Conservation (phyloP, 2,113 vertebrate genomes). For the Plectropomus leopardus region DNA sequence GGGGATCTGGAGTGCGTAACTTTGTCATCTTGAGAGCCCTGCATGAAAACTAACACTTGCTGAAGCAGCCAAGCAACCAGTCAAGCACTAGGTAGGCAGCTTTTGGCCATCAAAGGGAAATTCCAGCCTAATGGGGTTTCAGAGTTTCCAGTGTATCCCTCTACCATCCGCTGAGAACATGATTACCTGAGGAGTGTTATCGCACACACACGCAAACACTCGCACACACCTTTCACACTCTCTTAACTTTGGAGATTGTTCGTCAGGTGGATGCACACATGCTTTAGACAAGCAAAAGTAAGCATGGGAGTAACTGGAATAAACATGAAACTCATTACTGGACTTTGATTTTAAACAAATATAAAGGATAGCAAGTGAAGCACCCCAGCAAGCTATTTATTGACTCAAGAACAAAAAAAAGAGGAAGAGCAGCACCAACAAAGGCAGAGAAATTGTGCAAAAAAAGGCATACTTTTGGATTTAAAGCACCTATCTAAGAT, state of each 20-base stretch:
- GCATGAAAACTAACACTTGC: conserved; percentile 81
- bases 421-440: conserved; percentile 66
- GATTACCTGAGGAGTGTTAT: conserved; percentile 67
- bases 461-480: conserved; percentile 85
- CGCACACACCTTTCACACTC: conserved; percentile 52
- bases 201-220: conserved; percentile 28
- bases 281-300: conserved; percentile 41
- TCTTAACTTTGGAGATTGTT: conserved; percentile 55
- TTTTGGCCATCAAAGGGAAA: conserved; percentile 76
- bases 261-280: conserved; percentile 54
- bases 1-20: conserved; percentile 79
- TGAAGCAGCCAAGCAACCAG: conserved; percentile 70
- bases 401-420: conserved; percentile 53
- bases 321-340: conserved; percentile 44
- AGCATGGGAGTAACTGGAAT: conserved; percentile 35
- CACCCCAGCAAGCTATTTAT: conserved; percentile 49
- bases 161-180: conserved; percentile 63
- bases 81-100: conserved; percentile 66
- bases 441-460: conserved; percentile 78
- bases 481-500: conserved; percentile 89
- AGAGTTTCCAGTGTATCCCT: conserved; percentile 73
- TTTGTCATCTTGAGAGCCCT: conserved; percentile 79
- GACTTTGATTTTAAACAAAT: conserved; percentile 59
- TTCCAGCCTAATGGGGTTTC: conserved; percentile 76
- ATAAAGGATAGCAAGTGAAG: conserved; percentile 58